These are phyloP conservation scores for Caradrina clavipalpis DNA, from an alignment of 2,888 invertebrate species.

Conservation along the genomic window DNA sequence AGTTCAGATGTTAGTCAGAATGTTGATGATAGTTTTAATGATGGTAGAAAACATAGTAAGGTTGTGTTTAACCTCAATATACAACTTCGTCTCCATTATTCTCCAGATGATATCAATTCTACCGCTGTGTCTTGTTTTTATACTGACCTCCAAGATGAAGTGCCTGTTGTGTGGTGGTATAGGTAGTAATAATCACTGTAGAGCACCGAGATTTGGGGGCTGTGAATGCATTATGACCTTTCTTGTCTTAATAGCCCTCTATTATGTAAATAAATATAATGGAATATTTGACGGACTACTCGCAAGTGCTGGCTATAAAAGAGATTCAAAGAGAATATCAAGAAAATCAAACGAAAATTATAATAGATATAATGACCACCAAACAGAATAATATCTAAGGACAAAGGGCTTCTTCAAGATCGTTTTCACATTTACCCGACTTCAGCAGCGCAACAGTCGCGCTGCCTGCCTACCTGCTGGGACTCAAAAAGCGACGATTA, in stretches of 20 bases:
- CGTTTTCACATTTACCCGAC: too few relatives aligned
- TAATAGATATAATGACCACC: too few relatives aligned
- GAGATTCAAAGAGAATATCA: neutral
- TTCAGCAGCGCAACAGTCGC: too few relatives aligned
- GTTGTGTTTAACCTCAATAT: constrained; percentile 79
- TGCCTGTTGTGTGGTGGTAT: constrained; percentile 81
- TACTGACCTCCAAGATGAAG: constrained; percentile 79
- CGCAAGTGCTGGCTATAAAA: constrained; percentile 17
- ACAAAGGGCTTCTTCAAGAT: too few relatives aligned
- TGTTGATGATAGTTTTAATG: constrained; percentile 80
- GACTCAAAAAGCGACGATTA: too few relatives aligned
- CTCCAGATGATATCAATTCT: constrained; percentile 82
- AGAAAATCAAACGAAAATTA: too few relatives aligned
- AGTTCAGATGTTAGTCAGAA: constrained; percentile 81
- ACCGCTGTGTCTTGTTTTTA: constrained; percentile 82
- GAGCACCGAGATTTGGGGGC: constrained; percentile 68
- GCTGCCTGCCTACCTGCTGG: too few relatives aligned
- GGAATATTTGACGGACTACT: constrained; percentile 74
- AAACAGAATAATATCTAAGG: too few relatives aligned
- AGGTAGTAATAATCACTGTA: constrained; percentile 64
- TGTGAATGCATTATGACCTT: constrained; percentile 80
- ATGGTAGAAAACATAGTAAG: constrained; percentile 84
- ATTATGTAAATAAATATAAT: constrained; percentile 67
- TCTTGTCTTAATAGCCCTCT: constrained; percentile 73
- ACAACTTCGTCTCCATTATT: constrained; percentile 81